Conservation (phyloP, 2,113 vertebrate species). For the Scomber japonicus region DNA sequence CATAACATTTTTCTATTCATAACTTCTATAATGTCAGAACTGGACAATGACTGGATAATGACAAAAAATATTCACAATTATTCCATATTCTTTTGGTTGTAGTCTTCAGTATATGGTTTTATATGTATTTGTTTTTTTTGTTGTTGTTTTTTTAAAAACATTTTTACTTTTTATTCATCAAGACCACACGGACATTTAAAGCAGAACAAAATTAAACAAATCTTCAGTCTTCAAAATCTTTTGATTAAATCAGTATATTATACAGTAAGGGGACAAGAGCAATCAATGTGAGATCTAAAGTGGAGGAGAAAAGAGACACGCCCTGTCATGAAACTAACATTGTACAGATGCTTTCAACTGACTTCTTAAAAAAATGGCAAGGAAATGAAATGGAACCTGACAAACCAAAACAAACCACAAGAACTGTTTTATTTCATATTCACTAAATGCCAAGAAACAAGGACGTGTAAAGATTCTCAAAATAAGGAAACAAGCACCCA, state of each 20-base stretch:
- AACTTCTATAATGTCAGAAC: background rate
- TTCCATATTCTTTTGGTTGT: background rate
- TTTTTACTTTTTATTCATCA: constrained; percentile 81
- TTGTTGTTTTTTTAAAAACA: constrained; percentile 3
- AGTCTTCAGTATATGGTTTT: background rate
- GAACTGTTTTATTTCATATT: constrained; percentile 67
- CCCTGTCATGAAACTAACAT: constrained; percentile 72
- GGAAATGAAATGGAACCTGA: constrained; percentile 68
- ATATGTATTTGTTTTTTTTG: background rate
- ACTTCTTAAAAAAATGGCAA: constrained; percentile 46
- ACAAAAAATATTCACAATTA: background rate
- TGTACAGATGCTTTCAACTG: constrained; percentile 76
- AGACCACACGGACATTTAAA: constrained; percentile 83
- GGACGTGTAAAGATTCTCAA: constrained; percentile 66
- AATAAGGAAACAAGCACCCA: constrained; percentile 67
- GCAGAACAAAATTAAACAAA: constrained; percentile 79
- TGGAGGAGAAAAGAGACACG: constrained; percentile 67
- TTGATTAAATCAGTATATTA: constrained; percentile 75
- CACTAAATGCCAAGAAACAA: constrained; percentile 76
- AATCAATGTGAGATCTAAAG: constrained; percentile 65
- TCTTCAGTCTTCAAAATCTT: constrained; percentile 74
- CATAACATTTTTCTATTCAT: too few species aligned
- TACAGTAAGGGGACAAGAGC: constrained; percentile 76
- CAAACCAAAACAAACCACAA: constrained; percentile 81
- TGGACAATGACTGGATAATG: background rate